phyloP scores from a whole-genome alignment of 2,888 invertebrate species.

The Sussaba pulchella region DNA sequence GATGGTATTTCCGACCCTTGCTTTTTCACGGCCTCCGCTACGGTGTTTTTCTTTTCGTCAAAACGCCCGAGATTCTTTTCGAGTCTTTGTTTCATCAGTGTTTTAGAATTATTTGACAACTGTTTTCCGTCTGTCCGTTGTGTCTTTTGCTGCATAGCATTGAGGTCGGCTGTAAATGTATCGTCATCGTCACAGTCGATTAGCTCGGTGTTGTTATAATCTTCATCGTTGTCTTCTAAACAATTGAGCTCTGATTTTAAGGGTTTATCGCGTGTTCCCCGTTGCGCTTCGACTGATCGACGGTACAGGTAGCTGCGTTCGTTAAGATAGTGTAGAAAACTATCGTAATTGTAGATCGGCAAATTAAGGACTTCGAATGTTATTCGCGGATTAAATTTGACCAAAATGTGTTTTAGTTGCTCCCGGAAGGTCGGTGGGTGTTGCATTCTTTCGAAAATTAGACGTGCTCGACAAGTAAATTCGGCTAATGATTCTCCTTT shows the following conservation, averaged over 20 bases:
- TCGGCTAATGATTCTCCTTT: slow-evolving; percentile 51
- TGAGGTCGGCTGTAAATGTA: not conserved
- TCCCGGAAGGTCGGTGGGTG: slow-evolving; percentile 41
- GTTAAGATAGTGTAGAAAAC: slow-evolving; percentile 49
- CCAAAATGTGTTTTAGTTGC: slow-evolving; percentile 55
- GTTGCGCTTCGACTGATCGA: not conserved
- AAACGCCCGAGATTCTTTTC: slow-evolving; percentile 45
- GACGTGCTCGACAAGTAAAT: slow-evolving; percentile 53
- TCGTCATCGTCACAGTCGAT: not conserved
- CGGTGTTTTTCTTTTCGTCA: slow-evolving; percentile 25
- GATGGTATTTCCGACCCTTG: not conserved
- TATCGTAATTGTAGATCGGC: slow-evolving; percentile 26
- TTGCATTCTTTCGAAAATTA: slow-evolving; percentile 56
- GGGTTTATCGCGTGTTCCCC: not conserved
- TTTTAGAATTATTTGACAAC: slow-evolving; percentile 15
- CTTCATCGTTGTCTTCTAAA: not conserved
- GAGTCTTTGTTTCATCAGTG: slow-evolving; percentile 37
- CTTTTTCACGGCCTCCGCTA: not conserved
- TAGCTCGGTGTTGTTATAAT: not conserved
- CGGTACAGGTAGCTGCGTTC: slow-evolving; percentile 40
- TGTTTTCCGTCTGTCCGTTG: not conserved
- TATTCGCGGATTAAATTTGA: slow-evolving; percentile 54
- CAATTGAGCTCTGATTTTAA: not conserved
- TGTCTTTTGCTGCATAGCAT: not conserved
- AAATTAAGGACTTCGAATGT: slow-evolving; percentile 46